Percentiles rank a stretch among this genome's conserved stretches.
These are phyloP conservation scores for Eilema sororculum DNA, from an alignment of 2,888 invertebrate genomes.

Conservation along the genomic window DNA sequence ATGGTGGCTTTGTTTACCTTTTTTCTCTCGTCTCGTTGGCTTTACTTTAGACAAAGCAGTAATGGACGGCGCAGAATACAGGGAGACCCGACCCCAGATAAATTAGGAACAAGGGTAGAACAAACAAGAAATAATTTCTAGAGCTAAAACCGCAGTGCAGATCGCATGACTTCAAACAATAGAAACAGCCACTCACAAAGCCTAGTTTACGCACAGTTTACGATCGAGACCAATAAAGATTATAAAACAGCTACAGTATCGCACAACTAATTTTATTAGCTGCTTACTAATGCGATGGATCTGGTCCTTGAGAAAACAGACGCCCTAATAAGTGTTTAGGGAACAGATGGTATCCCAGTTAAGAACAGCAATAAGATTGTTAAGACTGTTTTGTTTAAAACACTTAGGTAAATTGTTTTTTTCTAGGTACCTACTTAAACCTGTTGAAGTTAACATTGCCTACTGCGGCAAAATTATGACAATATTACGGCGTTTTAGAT, in stretches of 20 bases:
- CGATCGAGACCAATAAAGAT: neutral
- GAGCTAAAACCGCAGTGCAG: neutral
- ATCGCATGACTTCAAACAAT: neutral
- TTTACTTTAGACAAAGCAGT: too few relatives aligned
- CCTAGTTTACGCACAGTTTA: neutral
- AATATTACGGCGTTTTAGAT: too few relatives aligned
- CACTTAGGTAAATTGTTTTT: neutral
- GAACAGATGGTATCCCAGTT: conserved; percentile 10
- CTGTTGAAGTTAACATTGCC: neutral
- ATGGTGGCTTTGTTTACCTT: too few relatives aligned
- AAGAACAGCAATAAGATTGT: neutral
- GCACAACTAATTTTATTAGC: conserved; percentile 8
- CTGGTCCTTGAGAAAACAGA: conserved; percentile 13
- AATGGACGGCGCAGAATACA: too few relatives aligned
- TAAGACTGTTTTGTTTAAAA: neutral
- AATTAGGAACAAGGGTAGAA: too few relatives aligned
- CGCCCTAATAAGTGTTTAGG: conserved; percentile 9
- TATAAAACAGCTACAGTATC: neutral
- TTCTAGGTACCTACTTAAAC: neutral
- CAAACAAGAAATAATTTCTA: too few relatives aligned
- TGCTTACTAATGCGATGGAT: conserved; percentile 2
- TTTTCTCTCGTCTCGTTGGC: too few relatives aligned
- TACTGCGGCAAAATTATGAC: too few relatives aligned
- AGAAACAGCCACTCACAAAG: neutral
- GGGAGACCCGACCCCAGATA: too few relatives aligned